Evolutionary conservation across 2,113 vertebrate genomes (phyloP), one percentile per base, ranked within the genome.

Genomic region (Brachypodius melanocephalos): DNA sequence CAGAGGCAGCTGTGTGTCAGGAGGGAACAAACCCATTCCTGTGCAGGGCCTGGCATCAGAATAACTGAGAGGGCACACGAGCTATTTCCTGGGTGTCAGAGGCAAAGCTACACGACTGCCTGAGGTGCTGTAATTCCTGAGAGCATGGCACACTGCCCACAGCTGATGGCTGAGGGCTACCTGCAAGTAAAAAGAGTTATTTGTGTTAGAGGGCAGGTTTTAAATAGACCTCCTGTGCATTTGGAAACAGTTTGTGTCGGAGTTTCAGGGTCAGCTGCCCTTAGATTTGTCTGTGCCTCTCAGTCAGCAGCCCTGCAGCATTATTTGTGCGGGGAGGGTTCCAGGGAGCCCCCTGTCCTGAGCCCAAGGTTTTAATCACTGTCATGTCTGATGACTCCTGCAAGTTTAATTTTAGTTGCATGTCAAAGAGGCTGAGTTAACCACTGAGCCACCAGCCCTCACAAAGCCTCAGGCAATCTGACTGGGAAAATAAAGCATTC

Each of bases 371-470:
- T 93, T 96, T 94, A 87, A 87, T 90, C 91, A 63, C 73, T 95
- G 89, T 32, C 82, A 45, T 55, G 75, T 92, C 51, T 71, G 57
- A 90, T 78, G 80, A 59, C 77, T 95, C 71, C 83, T 95, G 65
- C 43, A 75, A 81, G 93, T 89, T 95, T 95, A 90, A 95, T 95
- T 97, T 95, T 93, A 92, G 94, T 86, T 88, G 63, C 68, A 26
- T 84, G 92, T 79, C 83, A 77, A n/a, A 92, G 55, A 92, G 85
- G 85, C 85, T 80, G 95, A 81, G 88, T 94, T 93, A 96, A 95
- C 86, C 83, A 65, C 72, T 61, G 93, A 90, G 80, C 80, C 91
- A 1, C 89, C 95, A 95, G 65, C 84, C 68, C 65, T 95, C 89
- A 67, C 48, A 89, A n/a, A 85, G 93, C 91, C 86, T 1, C 6